Evolutionary conservation across 2,113 vertebrate species (phyloP), one percentile per base, ranked within the genome.

Genomic region (Pangasianodon gigas): DNA sequence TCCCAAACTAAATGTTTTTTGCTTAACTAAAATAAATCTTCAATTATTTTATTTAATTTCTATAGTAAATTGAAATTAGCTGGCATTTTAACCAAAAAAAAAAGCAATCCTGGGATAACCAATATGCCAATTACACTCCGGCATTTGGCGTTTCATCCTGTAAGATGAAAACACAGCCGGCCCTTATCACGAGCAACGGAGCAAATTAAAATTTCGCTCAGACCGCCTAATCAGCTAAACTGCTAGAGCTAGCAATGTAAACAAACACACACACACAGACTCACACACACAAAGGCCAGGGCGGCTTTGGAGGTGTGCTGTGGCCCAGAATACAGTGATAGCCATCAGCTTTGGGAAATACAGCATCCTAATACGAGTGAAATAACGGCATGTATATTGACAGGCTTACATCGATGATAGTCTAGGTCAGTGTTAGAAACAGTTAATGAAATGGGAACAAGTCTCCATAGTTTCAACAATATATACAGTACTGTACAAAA

Each of bases 131-230:
- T 96, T 96, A 96, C 92, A 92, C 94, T 89, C 83, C 88, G 90
- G 48, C 83, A 79, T 91, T 93, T 91, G 67, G 89, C 32, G 93
- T 95, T 95, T 95, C 93, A 95, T 95, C 94, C 93, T 51, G 84
- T 90, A 94, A 95, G 95, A 95, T 95, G 91, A 93, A 95, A 94
- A 94, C 85, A 87, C 90, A 26, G 32, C 89, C 0, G 89, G 89
- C 91, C 92, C 93, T 96, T 96, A 96, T 95, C 95, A 90, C 92
- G 90, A 91, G 84, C 93, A 94, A 95, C 94, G 94, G 93, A 96
- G 94, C 93, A 96, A 95, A 96, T 96, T 95, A 95, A 94, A 95
- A 96, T 94, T 93, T 94, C 93, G 94, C 93, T 95, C 94, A 91
- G 89, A 93, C 93, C 93, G 91, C 93, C 94, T 96, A 94, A 96